phyloP scores from a whole-genome alignment of 2,113 vertebrate species.

The Atractosteus spatula region DNA sequence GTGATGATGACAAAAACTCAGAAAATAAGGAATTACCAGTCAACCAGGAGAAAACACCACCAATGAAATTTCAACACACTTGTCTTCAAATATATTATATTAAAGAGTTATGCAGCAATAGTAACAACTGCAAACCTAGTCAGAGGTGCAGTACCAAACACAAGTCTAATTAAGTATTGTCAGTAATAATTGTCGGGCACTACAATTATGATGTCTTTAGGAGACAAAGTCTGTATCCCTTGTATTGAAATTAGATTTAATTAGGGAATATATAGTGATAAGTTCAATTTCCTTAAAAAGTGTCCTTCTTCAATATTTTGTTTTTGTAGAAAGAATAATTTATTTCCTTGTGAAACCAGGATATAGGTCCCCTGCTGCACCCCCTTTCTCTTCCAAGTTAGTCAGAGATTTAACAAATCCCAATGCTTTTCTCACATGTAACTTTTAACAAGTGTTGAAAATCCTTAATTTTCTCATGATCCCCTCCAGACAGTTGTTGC shows the following conservation, averaged over 20 bases:
- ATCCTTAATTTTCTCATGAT: constrained; percentile 27
- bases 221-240: too few species aligned
- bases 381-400: constrained; percentile 21
- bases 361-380: constrained; percentile 15
- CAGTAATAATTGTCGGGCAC: too few species aligned
- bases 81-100: too few species aligned
- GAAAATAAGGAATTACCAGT: too few species aligned
- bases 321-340: constrained; percentile 35
- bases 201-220: too few species aligned
- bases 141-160: too few species aligned
- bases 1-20: too few species aligned
- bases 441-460: constrained; percentile 32
- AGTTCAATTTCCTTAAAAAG: constrained; percentile 27
- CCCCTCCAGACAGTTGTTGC: not conserved
- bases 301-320: constrained; percentile 19
- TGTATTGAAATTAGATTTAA: constrained; percentile 28
- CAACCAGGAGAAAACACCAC: too few species aligned
- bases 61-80: too few species aligned
- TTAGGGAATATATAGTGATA: not conserved
- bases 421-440: constrained; percentile 41
- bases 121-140: too few species aligned
- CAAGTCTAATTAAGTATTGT: too few species aligned
- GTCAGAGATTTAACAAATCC: constrained; percentile 38
- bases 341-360: constrained; percentile 37
- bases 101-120: too few species aligned